Base-by-base conservation (phyloP, 1,140 invertebrate genomes). In the Teleopsis dalmanni region DNA sequence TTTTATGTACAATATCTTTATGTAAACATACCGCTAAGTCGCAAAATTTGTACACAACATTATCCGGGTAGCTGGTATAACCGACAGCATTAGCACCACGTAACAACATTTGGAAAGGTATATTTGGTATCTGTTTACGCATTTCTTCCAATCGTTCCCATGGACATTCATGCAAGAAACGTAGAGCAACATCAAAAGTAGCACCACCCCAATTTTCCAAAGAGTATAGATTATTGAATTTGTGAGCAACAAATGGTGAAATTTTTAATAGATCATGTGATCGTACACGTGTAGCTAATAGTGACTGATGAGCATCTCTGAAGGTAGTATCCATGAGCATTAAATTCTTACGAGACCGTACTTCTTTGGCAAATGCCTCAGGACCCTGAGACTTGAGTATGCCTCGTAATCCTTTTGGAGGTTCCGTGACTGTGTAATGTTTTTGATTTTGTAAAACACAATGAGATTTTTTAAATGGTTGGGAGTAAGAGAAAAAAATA, bases 161-260 rank as follows among this genome's bases (percentile, higher is more conserved):
- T 0, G 97, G 96, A 69, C 95, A 98, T 73, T 99, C 97, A 73
- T 99, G 95, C 0, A 99, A 77, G 74, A 99, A 99, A 34, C 95
- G 77, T 55, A 99, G 78, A 0, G 95, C 85, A 0, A 99, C 97
- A 75, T 99, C 96, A 71, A 98, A 99, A 1, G 97, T 99, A 6
- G 97, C 97, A 22, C 95, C 91, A 47, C 97, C 97, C 97, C 96
- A 99, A 72, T 98, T 98, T 71, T 99, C 96, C 56, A 98, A 63
- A 2, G 91, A 83, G 70, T 92, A 98, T 3, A 88, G 67, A 55
- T 81, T 81, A 61, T 77, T 84, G 61, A 99, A 95, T 64, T 90
- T 90, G 57, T 98, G 90, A 0, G 95, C 81, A 11, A 98, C 91
- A 72, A 85, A 99, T 0, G 95, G 96, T 0, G 95, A 92, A 43